Evolutionary conservation across 2,113 vertebrate species (phyloP).

Genomic region (Herpailurus yagouaroundi): DNA sequence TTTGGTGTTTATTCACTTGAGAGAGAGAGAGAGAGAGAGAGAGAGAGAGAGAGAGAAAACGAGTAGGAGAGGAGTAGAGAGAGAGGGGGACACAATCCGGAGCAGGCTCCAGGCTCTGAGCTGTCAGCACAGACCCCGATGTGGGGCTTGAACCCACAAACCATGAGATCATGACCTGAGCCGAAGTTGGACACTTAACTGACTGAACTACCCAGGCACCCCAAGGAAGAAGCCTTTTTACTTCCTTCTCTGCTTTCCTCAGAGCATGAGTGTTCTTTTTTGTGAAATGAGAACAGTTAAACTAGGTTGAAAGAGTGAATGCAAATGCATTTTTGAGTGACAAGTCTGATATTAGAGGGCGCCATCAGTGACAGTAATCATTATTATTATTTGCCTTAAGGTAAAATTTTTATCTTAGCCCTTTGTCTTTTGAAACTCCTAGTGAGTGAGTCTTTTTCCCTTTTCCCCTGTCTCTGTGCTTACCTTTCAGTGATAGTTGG

Average conservation of each 20-base stretch:
- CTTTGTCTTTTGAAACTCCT: slow-evolving; percentile 36
- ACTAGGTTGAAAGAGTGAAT: background rate
- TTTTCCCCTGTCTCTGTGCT: background rate
- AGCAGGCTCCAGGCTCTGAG: too few relatives aligned
- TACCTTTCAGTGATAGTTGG: slow-evolving; percentile 53
- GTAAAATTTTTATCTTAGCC: background rate
- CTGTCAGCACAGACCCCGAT: too few relatives aligned
- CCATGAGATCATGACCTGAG: too few relatives aligned
- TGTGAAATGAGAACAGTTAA: background rate
- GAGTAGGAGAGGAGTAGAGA: too few relatives aligned
- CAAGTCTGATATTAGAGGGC: background rate
- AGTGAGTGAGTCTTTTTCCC: background rate
- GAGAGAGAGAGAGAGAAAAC: too few relatives aligned
- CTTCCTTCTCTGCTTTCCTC: background rate
- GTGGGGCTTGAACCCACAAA: too few relatives aligned
- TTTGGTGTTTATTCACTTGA: too few relatives aligned
- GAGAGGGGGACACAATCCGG: too few relatives aligned
- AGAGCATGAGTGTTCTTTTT: slow-evolving; percentile 10
- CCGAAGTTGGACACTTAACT: too few relatives aligned
- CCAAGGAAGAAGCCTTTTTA: background rate
- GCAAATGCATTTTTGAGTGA: background rate
- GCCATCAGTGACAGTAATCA: background rate
- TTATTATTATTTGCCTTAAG: background rate
- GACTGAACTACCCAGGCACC: too few relatives aligned
- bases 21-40: too few relatives aligned